Percentiles rank a stretch among this genome's conserved stretches.
These are phyloP conservation scores for Heterodera carotae DNA, from an alignment of 1,140 invertebrate genomes.

Conservation along the genomic window DNA sequence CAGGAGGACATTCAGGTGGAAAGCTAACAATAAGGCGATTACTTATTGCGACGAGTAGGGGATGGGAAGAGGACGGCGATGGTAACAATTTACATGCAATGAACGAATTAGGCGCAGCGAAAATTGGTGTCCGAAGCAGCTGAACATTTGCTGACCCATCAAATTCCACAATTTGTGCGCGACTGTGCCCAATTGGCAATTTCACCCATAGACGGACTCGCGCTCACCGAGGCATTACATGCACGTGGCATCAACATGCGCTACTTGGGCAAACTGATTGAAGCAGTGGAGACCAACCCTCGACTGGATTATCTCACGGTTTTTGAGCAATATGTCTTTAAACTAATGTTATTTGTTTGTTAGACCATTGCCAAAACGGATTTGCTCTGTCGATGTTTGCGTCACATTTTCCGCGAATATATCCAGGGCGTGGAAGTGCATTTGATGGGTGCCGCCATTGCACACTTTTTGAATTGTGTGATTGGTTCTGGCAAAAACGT, in stretches of 20 bases:
- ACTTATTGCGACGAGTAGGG: too few relatives aligned
- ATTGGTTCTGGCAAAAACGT: slow-evolving; percentile 22
- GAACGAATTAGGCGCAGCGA: slow-evolving; percentile 73
- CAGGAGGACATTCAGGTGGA: slow-evolving; percentile 72
- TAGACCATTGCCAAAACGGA: slow-evolving; percentile 40
- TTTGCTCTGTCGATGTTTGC: slow-evolving; percentile 30
- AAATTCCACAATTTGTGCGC: slow-evolving; percentile 89
- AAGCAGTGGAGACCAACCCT: slow-evolving; percentile 70
- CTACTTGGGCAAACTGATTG: slow-evolving; percentile 86
- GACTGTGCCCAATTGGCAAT: slow-evolving; percentile 88
- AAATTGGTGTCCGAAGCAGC: slow-evolving; percentile 90
- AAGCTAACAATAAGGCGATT: background rate
- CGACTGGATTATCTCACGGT: slow-evolving; percentile 36
- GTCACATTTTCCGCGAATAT: slow-evolving; percentile 39
- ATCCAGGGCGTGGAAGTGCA: slow-evolving; percentile 33
- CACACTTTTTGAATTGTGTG: slow-evolving; percentile 44
- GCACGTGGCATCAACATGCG: slow-evolving; percentile 89
- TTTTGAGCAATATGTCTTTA: background rate
- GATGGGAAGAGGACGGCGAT: too few relatives aligned
- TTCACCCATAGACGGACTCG: slow-evolving; percentile 89
- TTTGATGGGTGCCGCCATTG: slow-evolving; percentile 31
- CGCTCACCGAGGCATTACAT: slow-evolving; percentile 89
- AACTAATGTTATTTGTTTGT: background rate
- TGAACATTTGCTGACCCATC: slow-evolving; percentile 85
- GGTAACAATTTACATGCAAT: too few relatives aligned